Conservation (phyloP, 2,797 vertebrate species). For the Apodemus agrarius region DNA sequence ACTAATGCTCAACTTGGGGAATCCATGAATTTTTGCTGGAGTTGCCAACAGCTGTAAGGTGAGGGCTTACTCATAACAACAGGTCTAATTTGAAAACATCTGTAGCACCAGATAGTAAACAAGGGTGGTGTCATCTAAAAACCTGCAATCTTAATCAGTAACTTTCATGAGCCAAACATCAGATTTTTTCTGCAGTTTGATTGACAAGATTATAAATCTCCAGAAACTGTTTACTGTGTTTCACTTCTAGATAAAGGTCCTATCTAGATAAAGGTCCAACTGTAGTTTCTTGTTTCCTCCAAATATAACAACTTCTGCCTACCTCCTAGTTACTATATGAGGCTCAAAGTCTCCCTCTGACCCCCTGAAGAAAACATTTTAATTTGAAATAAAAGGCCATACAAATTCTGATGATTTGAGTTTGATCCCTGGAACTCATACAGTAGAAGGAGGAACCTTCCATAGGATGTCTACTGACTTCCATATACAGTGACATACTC, state of each 20-base stretch:
- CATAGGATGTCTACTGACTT: background rate
- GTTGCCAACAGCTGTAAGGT: background rate
- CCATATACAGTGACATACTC: background rate
- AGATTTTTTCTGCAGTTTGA: background rate
- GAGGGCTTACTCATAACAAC: background rate
- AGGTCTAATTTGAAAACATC: background rate
- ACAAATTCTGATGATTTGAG: background rate
- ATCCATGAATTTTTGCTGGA: too few species aligned
- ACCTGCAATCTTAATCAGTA: too few species aligned
- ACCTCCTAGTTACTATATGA: background rate
- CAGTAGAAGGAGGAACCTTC: too few species aligned
- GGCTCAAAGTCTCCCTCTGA: background rate
- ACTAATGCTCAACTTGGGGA: background rate
- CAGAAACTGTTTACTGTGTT: background rate
- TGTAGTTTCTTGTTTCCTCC: background rate
- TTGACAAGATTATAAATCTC: background rate
- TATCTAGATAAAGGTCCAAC: background rate
- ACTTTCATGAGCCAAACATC: background rate
- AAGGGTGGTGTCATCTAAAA: background rate
- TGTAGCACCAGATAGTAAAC: background rate
- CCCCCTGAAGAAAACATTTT: fast-evolving
- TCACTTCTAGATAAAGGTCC: background rate
- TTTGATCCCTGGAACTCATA: background rate
- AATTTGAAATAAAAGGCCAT: background rate
- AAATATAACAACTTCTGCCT: background rate